These are phyloP conservation scores for Cheilosia grossa DNA, from an alignment of 2,888 invertebrate genomes.

Conservation along the genomic window DNA sequence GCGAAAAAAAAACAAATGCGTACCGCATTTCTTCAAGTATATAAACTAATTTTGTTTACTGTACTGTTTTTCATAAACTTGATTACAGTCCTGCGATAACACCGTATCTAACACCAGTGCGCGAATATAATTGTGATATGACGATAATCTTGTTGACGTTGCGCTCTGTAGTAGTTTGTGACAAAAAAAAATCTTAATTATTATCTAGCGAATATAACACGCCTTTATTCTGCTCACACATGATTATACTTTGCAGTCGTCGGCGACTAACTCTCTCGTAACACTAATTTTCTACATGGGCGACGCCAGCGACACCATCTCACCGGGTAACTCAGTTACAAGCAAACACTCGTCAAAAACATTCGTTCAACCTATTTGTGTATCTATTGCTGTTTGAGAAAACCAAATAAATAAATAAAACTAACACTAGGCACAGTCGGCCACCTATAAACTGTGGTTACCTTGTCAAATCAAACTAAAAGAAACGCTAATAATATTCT, in stretches of 20 bases:
- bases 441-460: slow-evolving; percentile 17
- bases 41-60: not conserved
- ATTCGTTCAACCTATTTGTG: slow-evolving; percentile 61
- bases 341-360: slow-evolving; percentile 68
- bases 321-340: slow-evolving; percentile 49
- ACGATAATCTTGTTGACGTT: slow-evolving; percentile 23
- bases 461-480: slow-evolving; percentile 32
- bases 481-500: slow-evolving; percentile 15
- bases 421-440: not conserved
- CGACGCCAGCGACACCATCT: slow-evolving; percentile 13
- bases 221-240: slow-evolving; percentile 59
- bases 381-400: slow-evolving; percentile 26
- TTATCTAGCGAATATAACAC: slow-evolving; percentile 49
- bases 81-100: slow-evolving; percentile 7
- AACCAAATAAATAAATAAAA: not conserved
- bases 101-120: not conserved
- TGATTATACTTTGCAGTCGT: slow-evolving; percentile 6
- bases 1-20: not conserved
- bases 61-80: not conserved
- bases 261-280: slow-evolving; percentile 31
- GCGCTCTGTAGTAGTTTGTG: slow-evolving; percentile 13
- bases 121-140: slow-evolving; percentile 28
- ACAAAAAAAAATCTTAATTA: slow-evolving; percentile 30
- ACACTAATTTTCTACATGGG: slow-evolving; percentile 16
- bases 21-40: not conserved